Percentiles rank a stretch among this genome's conserved stretches.
These are phyloP conservation scores for Drosophila littoralis DNA, from an alignment of 1,140 invertebrate species.

Conservation along the genomic window DNA sequence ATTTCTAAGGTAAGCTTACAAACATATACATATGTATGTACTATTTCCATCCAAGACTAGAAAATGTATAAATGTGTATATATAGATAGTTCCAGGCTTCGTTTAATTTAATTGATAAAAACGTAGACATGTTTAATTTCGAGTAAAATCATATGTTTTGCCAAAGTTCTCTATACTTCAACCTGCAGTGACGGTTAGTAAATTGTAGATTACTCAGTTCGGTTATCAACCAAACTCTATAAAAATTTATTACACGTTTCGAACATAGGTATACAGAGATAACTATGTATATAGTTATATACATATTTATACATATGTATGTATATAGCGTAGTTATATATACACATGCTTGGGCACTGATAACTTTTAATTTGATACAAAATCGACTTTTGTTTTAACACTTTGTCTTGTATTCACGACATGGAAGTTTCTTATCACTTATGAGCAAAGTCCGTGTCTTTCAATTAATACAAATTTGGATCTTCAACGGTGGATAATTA, in stretches of 20 bases:
- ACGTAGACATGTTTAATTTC: neutral
- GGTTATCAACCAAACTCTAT: conserved; percentile 15
- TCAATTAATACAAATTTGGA: neutral
- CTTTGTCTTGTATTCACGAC: neutral
- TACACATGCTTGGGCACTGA: neutral
- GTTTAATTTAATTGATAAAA: neutral
- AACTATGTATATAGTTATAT: neutral
- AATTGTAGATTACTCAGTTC: conserved; percentile 4
- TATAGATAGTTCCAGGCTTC: neutral
- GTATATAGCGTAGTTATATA: conserved; percentile 1
- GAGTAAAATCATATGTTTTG: neutral
- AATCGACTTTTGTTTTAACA: neutral
- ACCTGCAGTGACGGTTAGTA: neutral
- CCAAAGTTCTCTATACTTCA: neutral
- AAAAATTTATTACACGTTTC: conserved; percentile 5
- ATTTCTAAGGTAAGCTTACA: no score
- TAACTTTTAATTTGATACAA: conserved; percentile 15
- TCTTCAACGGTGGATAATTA: neutral
- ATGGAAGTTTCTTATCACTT: neutral
- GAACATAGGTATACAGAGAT: neutral
- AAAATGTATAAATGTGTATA: neutral
- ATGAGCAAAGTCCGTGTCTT: neutral
- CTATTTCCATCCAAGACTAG: neutral
- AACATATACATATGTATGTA: neutral
- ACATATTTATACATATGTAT: conserved; percentile 1